Percentiles rank a stretch among this genome's conserved stretches.
Evolutionary conservation across 1,140 invertebrate genomes (phyloP).

Genomic region (Lasaia peninsularis): DNA sequence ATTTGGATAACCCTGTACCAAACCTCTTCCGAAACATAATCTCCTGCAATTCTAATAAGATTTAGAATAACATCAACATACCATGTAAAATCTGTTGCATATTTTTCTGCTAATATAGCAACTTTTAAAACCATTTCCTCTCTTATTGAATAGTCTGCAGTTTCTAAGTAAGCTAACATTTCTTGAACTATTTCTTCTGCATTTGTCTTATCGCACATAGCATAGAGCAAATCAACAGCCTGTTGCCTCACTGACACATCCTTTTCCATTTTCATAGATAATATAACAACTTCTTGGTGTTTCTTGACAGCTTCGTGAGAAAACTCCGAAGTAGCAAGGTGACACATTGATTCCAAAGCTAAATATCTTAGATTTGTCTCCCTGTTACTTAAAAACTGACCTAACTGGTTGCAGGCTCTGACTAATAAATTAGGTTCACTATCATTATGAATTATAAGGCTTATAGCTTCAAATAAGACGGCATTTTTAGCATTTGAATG

Average conservation of each 20-base stretch:
- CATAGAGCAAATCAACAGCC: constrained; percentile 99
- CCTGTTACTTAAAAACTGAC: constrained; percentile 98
- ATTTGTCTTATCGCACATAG: constrained; percentile 99
- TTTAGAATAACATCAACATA: constrained; percentile 99
- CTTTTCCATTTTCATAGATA: constrained; percentile 99
- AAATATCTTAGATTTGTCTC: constrained; percentile 99
- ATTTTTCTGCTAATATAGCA: constrained; percentile 99
- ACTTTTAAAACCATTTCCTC: constrained; percentile 99
- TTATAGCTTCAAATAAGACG: constrained; percentile 99
- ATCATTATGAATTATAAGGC: constrained; percentile 99
- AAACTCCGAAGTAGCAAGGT: constrained; percentile 99
- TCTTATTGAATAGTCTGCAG: constrained; percentile 99
- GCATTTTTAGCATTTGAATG: constrained; percentile 99
- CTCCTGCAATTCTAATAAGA: constrained; percentile 99
- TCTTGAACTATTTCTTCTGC: constrained; percentile 99
- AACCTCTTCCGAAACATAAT: constrained; percentile 98
- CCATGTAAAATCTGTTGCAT: constrained; percentile 99
- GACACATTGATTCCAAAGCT: constrained; percentile 99
- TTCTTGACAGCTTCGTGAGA: constrained; percentile 99
- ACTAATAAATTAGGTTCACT: constrained; percentile 98
- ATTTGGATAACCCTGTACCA: constrained; percentile 99
- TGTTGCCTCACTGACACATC: constrained; percentile 99
- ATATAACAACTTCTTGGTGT: constrained; percentile 99
- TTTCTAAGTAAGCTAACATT: constrained; percentile 99
- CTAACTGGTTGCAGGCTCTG: constrained; percentile 98